Base-by-base conservation (phyloP, 2,888 invertebrate genomes). In the Apotomis capreana region DNA sequence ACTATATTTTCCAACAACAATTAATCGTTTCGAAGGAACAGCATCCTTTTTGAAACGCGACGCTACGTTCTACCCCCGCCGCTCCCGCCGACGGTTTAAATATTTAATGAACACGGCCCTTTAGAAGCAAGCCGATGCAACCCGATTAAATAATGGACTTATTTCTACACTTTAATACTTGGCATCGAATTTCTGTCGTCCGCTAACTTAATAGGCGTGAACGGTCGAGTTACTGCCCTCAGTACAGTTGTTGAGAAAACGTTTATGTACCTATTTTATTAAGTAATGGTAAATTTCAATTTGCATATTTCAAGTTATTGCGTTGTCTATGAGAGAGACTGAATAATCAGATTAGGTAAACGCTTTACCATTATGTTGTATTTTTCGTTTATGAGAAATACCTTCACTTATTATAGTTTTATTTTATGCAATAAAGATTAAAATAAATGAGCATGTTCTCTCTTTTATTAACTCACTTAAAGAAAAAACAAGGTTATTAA, bases 151-250 rank as follows among this genome's bases (percentile, higher is more conserved):
- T 72, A 68, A 63, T 54, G 73, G 74, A 72, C 76, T 73, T 74
- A 77, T 84, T 84, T 76, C 84, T 71, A 79, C 83, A 84, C 79
- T 78, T 68, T 83, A 81, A 80, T 78, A 78, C 79, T 77, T 75
- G 74, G 75, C 76, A 76, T 87, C 78, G 54, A 70, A 76, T 85
- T 81, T 80, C 80, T 78, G 74, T 75, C 70, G 73, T 78, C 80
- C 74, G 80, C 77, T 81, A 80, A 84, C 81, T 80, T 84, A 86
- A 84, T 83, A 85, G 77, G 77, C 82, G 81, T 82, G 81, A 81
- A 81, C 77, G 80, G 75, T 84, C 79, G 78, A 75, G 73, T 86
- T 84, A 80, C 85, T 40, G 40, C 6, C 40, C 40, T 40, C 40
- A 40, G 40, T 40, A 40, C 40, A 40, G 13, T 49, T 61, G 10